Evolutionary conservation across 2,888 invertebrate genomes (phyloP).

Genomic region (Craniophora ligustri): DNA sequence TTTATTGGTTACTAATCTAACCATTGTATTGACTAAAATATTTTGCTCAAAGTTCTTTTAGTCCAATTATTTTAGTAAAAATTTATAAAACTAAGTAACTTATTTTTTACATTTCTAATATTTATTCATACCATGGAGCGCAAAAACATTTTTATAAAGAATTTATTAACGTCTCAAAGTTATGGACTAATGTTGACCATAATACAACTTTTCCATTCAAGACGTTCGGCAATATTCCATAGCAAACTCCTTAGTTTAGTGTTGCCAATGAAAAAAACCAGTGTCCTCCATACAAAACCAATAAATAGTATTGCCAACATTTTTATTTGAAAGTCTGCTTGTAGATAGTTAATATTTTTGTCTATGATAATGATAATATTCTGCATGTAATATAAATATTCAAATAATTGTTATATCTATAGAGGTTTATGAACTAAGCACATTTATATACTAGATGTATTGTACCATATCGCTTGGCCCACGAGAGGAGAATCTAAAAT

Average conservation of each 20-base stretch:
- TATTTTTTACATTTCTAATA: background rate
- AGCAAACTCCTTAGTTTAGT: conserved; percentile 34
- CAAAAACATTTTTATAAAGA: conserved; percentile 28
- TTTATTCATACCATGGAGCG: conserved; percentile 39
- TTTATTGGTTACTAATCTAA: too few species aligned
- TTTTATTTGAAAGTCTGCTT: conserved; percentile 47
- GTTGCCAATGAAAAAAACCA: conserved; percentile 47
- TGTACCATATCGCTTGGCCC: conserved; percentile 52
- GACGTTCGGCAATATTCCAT: conserved; percentile 25
- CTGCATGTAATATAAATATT: conserved; percentile 44
- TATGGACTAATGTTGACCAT: conserved; percentile 20
- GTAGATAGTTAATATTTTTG: conserved; percentile 54
- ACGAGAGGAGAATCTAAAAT: conserved; percentile 27
- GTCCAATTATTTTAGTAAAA: too few species aligned
- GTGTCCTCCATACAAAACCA: conserved; percentile 56
- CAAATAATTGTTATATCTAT: conserved; percentile 52
- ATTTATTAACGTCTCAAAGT: conserved; percentile 9
- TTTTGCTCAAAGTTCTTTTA: too few species aligned
- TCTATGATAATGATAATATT: conserved; percentile 47
- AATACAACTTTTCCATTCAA: conserved; percentile 18
- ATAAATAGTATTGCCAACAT: conserved; percentile 53
- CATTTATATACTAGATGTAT: conserved; percentile 42
- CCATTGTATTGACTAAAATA: too few species aligned
- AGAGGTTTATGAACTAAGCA: conserved; percentile 52
- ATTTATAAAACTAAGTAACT: too few species aligned